Percentiles rank a stretch among this genome's conserved stretches.
Conservation (phyloP, 2,797 vertebrate genomes). For the Hoplostethus atlanticus region DNA sequence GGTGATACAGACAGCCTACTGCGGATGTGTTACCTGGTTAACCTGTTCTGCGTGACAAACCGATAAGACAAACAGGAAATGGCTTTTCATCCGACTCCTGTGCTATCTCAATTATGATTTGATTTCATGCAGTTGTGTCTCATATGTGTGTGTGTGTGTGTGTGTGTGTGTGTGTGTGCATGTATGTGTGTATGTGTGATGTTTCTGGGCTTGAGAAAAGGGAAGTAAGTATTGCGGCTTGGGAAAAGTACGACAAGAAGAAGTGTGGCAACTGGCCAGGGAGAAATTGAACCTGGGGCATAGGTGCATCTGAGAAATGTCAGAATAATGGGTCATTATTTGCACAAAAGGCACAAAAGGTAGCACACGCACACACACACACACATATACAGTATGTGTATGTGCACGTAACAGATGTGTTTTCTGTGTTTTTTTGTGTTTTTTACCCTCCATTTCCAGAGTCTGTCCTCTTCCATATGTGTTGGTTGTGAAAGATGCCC, state of each 20-base stretch:
- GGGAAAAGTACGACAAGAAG: background rate
- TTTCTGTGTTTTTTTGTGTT: too few species aligned
- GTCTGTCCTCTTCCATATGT: slow-evolving; percentile 36
- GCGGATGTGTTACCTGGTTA: slow-evolving; percentile 76
- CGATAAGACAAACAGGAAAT: slow-evolving; percentile 82
- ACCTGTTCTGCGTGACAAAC: slow-evolving; percentile 74
- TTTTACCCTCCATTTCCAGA: slow-evolving; percentile 35
- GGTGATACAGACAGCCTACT: slow-evolving; percentile 57
- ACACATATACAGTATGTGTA: too few species aligned
- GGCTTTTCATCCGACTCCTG: slow-evolving; percentile 66
- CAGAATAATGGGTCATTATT: slow-evolving; percentile 65
- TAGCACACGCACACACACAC: too few species aligned
- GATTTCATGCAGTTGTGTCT: slow-evolving; percentile 58
- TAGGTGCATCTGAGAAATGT: slow-evolving; percentile 51
- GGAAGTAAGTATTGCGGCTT: background rate
- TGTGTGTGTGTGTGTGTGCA: background rate
- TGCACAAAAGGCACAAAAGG: slow-evolving; percentile 27
- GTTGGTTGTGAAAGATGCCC: slow-evolving; percentile 44
- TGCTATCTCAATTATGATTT: slow-evolving; percentile 77
- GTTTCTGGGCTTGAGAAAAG: slow-evolving; percentile 20
- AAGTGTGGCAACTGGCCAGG: slow-evolving; percentile 8
- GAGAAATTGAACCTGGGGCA: slow-evolving; percentile 10
- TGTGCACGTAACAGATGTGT: too few species aligned
- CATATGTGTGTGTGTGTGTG: background rate
- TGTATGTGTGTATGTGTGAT: background rate